Conservation (phyloP, 2,113 vertebrate genomes). For the Varanus komodoensis region DNA sequence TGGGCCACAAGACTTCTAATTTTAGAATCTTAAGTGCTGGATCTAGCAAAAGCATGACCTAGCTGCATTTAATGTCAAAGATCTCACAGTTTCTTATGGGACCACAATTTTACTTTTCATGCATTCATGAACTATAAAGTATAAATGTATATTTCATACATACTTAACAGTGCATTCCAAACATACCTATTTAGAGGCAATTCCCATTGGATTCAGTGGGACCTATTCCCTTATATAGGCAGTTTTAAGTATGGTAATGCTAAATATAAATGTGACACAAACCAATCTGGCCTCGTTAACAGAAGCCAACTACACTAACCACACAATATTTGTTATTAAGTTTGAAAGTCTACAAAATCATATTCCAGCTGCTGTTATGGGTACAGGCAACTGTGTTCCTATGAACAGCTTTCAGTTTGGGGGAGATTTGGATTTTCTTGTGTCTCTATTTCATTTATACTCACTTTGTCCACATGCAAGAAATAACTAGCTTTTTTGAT, state of each 20-base stretch:
- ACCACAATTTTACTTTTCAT: not conserved
- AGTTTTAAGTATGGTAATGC: not conserved
- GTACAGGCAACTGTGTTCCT: slow-evolving; percentile 61
- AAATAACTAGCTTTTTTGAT: slow-evolving; percentile 74
- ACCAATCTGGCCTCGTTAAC: slow-evolving; percentile 16
- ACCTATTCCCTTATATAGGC: not conserved
- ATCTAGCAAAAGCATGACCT: not conserved
- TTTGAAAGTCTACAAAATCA: slow-evolving; percentile 67
- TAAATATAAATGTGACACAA: not conserved
- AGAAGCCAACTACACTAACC: slow-evolving; percentile 60
- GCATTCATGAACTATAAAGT: not conserved
- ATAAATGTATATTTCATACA: not conserved
- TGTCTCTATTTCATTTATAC: slow-evolving; percentile 73
- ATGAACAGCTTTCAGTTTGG: slow-evolving; percentile 73
- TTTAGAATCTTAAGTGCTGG: not conserved
- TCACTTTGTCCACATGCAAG: slow-evolving; percentile 69
- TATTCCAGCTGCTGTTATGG: slow-evolving; percentile 59
- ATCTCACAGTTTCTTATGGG: not conserved
- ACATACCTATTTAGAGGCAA: not conserved
- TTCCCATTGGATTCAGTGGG: not conserved
- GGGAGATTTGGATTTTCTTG: slow-evolving; percentile 72
- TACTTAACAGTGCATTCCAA: not conserved
- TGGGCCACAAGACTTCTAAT: not conserved
- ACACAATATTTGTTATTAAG: slow-evolving; percentile 52
- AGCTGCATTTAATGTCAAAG: not conserved